A percentile compares a stretch with the other conserved stretches of the same genome.
These are phyloP conservation scores for Orientallactaga bullata DNA, from an alignment of 2,113 vertebrate species.

Conservation along the genomic window DNA sequence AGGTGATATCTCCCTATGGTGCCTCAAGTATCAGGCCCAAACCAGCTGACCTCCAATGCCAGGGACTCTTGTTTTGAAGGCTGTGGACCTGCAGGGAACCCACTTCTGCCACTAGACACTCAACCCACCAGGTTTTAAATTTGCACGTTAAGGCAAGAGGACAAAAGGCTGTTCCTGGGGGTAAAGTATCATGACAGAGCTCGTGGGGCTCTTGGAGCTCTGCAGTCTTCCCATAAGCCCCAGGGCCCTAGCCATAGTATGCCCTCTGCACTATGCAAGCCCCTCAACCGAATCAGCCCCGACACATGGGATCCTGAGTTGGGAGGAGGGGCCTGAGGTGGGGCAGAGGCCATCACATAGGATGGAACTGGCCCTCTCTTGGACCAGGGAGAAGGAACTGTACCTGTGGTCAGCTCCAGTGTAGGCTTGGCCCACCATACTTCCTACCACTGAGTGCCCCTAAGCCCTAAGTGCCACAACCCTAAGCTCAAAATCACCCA, in stretches of 20 bases:
- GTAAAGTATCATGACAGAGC: too few species aligned
- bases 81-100: too few species aligned
- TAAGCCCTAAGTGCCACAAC: neutral
- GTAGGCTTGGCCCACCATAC: neutral
- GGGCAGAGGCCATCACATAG: neutral
- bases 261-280: neutral
- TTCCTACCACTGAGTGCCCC: neutral
- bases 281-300: neutral
- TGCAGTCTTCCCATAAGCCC: neutral
- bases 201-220: too few species aligned
- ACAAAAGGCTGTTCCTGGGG: fast-evolving
- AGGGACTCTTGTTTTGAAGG: neutral
- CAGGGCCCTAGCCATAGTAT: fast-evolving
- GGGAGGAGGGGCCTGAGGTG: fast-evolving
- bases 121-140: neutral
- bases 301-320: fast-evolving
- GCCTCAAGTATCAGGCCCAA: neutral
- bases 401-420: neutral
- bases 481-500: neutral
- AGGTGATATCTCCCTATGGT: neutral
- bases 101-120: neutral
- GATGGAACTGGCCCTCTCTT: neutral
- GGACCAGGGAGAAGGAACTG: neutral
- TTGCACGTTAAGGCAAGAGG: fast-evolving
- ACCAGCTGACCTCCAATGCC: neutral